These are phyloP conservation scores for Apodemia mormo DNA, from an alignment of 2,888 invertebrate genomes.

Conservation along the genomic window DNA sequence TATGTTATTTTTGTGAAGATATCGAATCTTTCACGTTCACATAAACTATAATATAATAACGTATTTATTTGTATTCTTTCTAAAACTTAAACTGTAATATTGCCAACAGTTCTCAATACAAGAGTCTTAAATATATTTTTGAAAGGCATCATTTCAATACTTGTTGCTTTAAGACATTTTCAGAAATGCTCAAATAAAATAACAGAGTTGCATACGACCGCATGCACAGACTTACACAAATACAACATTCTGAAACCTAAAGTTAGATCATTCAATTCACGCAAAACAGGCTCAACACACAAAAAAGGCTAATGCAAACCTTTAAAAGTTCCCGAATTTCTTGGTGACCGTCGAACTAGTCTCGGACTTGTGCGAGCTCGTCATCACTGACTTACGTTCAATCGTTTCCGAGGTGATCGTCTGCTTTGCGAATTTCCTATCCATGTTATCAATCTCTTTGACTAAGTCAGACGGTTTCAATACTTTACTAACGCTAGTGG, in stretches of 20 bases:
- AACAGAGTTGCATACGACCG: slow-evolving; percentile 20
- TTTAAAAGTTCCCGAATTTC: slow-evolving; percentile 75
- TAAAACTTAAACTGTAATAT: no score
- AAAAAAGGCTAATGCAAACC: slow-evolving; percentile 45
- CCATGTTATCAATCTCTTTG: slow-evolving; percentile 81
- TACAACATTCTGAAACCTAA: slow-evolving; percentile 12
- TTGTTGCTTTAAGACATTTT: neutral
- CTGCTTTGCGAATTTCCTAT: slow-evolving; percentile 85
- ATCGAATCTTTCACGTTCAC: no score
- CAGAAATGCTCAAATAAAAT: slow-evolving; percentile 23
- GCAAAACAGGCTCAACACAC: slow-evolving; percentile 32
- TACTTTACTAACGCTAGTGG: slow-evolving; percentile 53
- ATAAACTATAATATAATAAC: no score
- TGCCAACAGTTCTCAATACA: no score
- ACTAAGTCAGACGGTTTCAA: slow-evolving; percentile 65
- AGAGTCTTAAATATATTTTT: no score
- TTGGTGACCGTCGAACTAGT: slow-evolving; percentile 81
- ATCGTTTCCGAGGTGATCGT: slow-evolving; percentile 86
- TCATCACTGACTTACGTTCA: slow-evolving; percentile 86
- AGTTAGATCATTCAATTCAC: slow-evolving; percentile 27
- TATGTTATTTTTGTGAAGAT: no score
- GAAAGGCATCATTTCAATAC: no score
- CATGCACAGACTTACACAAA: slow-evolving; percentile 16
- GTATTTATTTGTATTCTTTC: no score
- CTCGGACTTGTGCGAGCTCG: slow-evolving; percentile 82